Evolutionary conservation across 2,888 invertebrate species (phyloP).

Genomic region (Odontocolon sp.): DNA sequence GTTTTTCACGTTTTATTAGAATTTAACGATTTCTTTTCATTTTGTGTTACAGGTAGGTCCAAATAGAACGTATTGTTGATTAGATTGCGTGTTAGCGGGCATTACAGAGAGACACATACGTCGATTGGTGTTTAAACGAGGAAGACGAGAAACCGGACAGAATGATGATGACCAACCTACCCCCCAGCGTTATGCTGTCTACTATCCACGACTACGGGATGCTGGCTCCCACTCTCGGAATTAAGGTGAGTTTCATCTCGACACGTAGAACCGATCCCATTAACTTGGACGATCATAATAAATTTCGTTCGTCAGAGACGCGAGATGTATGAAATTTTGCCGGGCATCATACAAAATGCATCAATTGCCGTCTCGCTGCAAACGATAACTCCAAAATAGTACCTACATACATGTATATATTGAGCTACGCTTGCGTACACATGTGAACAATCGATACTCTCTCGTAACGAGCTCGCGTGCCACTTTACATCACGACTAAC

Average conservation of each 20-base stretch:
- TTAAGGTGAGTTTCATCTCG: conserved; percentile 75
- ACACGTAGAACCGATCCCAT: not conserved
- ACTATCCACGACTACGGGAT: conserved; percentile 79
- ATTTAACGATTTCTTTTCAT: no score
- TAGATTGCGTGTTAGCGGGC: conserved; percentile 63
- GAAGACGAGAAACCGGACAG: conserved; percentile 70
- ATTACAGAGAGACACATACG: no score
- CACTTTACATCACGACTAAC: conserved; percentile 45
- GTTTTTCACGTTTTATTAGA: conserved; percentile 12
- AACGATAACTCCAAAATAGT: not conserved
- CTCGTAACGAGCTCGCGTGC: conserved; percentile 14
- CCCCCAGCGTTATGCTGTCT: conserved; percentile 80
- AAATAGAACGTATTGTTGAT: conserved; percentile 72
- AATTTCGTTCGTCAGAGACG: no score
- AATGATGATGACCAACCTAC: conserved; percentile 81
- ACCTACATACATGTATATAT: conserved; percentile 17
- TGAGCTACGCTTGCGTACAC: conserved; percentile 17
- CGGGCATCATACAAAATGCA: no score
- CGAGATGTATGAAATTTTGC: no score
- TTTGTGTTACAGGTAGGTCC: conserved; percentile 79
- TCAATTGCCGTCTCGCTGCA: no score
- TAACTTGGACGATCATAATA: no score
- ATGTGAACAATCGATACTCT: conserved; percentile 36
- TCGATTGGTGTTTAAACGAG: no score
- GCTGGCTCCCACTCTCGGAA: conserved; percentile 79